Percentiles rank a stretch among this genome's conserved stretches.
phyloP scores from a whole-genome alignment of 2,888 invertebrate species.

The Cacoxenus indagator region DNA sequence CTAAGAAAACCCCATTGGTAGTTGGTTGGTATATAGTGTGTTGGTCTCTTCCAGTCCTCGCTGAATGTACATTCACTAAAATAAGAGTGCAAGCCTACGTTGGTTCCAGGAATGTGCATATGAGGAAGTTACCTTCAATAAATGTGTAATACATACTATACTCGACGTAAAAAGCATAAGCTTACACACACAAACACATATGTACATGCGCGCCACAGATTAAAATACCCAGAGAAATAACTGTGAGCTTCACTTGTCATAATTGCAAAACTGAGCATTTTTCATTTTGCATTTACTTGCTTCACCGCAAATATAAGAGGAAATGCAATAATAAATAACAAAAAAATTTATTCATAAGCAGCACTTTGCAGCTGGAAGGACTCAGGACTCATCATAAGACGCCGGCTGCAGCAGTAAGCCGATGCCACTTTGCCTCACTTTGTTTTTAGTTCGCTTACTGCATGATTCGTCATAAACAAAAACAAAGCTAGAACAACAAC shows the following conservation, averaged over 20 bases:
- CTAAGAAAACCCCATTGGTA: no score
- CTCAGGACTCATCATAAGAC: no score
- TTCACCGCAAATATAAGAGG: not conserved
- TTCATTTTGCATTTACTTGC: no score
- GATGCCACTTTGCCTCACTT: not conserved
- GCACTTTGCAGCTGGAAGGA: not conserved
- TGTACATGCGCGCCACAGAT: no score
- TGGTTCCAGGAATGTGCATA: no score
- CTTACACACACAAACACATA: not conserved
- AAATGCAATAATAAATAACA: not conserved
- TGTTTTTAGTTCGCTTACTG: not conserved
- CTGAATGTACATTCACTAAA: no score
- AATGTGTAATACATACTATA: not conserved
- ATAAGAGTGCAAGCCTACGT: no score
- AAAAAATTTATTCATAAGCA: constrained; percentile 9
- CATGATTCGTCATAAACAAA: not conserved
- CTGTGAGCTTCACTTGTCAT: not conserved
- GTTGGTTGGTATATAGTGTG: no score
- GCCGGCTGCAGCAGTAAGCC: not conserved
- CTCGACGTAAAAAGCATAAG: not conserved
- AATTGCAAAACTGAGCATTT: not conserved
- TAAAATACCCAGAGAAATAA: not conserved
- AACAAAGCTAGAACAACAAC: no score
- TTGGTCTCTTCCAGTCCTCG: no score
- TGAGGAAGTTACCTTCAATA: not conserved